Percentiles rank a stretch among this genome's conserved stretches.
Conservation (phyloP, 2,113 vertebrate species). For the Melanotaenia duboulayi region DNA sequence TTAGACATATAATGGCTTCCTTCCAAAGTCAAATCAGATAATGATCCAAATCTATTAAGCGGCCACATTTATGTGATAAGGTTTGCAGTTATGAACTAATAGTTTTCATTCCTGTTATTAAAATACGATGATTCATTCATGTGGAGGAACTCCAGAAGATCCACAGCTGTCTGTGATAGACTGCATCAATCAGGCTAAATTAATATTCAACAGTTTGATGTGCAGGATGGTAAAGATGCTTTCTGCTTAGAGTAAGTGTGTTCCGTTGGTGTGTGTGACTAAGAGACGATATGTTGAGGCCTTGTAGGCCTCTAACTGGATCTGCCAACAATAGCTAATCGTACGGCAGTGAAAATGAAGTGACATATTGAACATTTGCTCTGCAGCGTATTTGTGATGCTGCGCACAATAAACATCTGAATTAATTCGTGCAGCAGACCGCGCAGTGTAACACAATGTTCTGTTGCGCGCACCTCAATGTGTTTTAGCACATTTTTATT, state of each 20-base stretch:
- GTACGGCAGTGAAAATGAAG: slow-evolving; percentile 44
- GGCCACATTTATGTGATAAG: background rate
- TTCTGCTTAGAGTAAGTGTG: slow-evolving; percentile 31
- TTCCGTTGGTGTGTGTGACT: slow-evolving; percentile 26
- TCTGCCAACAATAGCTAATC: slow-evolving; percentile 60
- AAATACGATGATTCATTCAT: slow-evolving; percentile 53
- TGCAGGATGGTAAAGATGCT: slow-evolving; percentile 47
- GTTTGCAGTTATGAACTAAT: background rate
- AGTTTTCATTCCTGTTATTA: slow-evolving; percentile 34
- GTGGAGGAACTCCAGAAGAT: slow-evolving; percentile 62
- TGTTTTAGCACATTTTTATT: slow-evolving; percentile 76
- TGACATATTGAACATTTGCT: slow-evolving; percentile 70
- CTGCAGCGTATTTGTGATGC: slow-evolving; percentile 34
- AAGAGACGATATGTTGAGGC: slow-evolving; percentile 39
- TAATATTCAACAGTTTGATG: slow-evolving; percentile 71
- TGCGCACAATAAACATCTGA: slow-evolving; percentile 67
- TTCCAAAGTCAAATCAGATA: background rate
- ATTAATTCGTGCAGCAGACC: slow-evolving; percentile 49
- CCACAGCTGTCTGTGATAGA: slow-evolving; percentile 61
- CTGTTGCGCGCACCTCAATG: slow-evolving; percentile 61
- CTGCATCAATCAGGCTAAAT: slow-evolving; percentile 64
- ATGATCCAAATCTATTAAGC: background rate
- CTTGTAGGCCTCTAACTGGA: slow-evolving; percentile 27
- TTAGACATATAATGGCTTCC: background rate
- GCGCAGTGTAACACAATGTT: slow-evolving; percentile 35